Percentiles rank a stretch among this genome's conserved stretches.
These are phyloP conservation scores for Anoplophora glabripennis DNA, from an alignment of 1,140 invertebrate species.

Conservation along the genomic window DNA sequence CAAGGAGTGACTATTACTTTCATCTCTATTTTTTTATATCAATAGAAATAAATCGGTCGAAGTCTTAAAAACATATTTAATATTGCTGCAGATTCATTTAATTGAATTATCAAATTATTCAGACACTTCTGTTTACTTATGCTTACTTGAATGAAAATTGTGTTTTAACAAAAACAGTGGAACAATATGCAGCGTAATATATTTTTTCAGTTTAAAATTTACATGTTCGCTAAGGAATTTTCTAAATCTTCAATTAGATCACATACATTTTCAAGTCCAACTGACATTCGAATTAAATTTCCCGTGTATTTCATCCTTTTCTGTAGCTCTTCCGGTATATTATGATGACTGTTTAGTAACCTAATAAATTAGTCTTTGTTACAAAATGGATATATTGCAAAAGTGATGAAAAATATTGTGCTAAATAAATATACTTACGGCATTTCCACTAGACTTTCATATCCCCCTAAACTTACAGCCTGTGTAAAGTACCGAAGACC, in stretches of 20 bases:
- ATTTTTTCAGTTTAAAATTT: neutral
- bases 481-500: conserved; percentile 79
- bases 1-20: too few species aligned
- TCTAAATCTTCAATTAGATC: conserved; percentile 87
- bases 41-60: too few species aligned
- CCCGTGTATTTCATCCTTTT: conserved; percentile 79
- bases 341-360: conserved; percentile 77
- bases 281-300: conserved; percentile 83
- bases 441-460: conserved; percentile 85
- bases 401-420: too few species aligned
- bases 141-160: too few species aligned
- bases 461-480: conserved; percentile 95
- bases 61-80: too few species aligned
- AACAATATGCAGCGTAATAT: too few species aligned
- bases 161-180: too few species aligned
- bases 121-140: too few species aligned
- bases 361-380: conserved; percentile 44
- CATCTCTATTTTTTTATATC: too few species aligned
- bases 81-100: too few species aligned
- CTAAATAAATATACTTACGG: conserved; percentile 75
- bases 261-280: conserved; percentile 84
- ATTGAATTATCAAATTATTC: too few species aligned
- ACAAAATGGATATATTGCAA: too few species aligned
- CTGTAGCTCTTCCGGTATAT: conserved; percentile 70
- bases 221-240: conserved; percentile 60